Conservation (phyloP, 2,888 invertebrate species). For the Camponotus fellah region DNA sequence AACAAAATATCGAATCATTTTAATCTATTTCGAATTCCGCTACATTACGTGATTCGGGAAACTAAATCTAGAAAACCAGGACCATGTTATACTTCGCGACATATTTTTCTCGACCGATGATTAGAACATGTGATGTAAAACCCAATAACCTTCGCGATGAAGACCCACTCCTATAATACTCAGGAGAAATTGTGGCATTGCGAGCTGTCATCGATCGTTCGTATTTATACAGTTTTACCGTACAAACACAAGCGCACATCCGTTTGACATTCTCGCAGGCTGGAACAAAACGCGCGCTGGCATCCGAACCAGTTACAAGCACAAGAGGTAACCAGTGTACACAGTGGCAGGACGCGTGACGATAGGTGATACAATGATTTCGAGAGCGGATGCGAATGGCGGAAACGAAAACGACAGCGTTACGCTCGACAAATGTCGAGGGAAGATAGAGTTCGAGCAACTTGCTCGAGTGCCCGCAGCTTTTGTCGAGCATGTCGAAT, state of each 20-base stretch:
- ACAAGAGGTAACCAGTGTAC: neutral
- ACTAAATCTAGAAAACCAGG: conserved; percentile 19
- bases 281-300: conserved; percentile 29
- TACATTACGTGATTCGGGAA: neutral
- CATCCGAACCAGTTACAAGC: neutral
- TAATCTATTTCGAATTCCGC: conserved; percentile 29
- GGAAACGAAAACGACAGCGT: neutral
- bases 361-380: conserved; percentile 8
- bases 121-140: neutral
- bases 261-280: conserved; percentile 2
- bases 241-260: conserved; percentile 14
- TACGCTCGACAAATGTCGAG: neutral
- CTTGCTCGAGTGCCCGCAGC: conserved; percentile 36
- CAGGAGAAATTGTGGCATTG: neutral
- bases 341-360: conserved; percentile 12
- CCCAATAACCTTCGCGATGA: conserved; percentile 2
- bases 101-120: neutral
- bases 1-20: conserved; percentile 49
- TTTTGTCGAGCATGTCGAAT: conserved; percentile 58
- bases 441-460: conserved; percentile 55
- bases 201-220: conserved; percentile 28
- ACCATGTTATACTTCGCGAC: neutral
- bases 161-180: neutral
- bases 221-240: conserved; percentile 21
- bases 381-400: conserved; percentile 8